Base-by-base conservation (phyloP, 2,797 vertebrate species). In the Oreortyx pictus region DNA sequence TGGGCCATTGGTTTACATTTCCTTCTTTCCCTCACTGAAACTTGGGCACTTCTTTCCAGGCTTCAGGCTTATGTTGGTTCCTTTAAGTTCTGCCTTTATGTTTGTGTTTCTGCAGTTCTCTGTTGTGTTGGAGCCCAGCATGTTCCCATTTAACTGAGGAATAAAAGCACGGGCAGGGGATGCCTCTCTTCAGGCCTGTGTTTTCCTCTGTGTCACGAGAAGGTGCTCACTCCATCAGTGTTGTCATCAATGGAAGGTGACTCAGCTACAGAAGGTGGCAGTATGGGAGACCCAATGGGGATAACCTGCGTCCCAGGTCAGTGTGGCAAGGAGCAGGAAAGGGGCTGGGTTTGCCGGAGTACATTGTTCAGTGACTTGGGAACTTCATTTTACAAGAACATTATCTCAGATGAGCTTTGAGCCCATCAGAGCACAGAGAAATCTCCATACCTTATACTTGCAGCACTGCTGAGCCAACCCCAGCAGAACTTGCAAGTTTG, bases 391-490 rank as follows among this genome's bases (percentile, higher is more conserved):
- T 84, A 37, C 18, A 24, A 80, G 52, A 22, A 67, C 19, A 4
- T 89, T 60, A 6, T 23, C 2, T 1, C 1, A 2, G 35, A 19
- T 29, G 50, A 61, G 59, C 7, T 43, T 7, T 5, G 65, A 77
- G n/a, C 24, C 41, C 71, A 72, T 29, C 83, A 68, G 89, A 22
- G 17, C 1, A 2, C 39, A 39, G 5, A 0, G 3, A 29, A 50
- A n/a, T 10, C 43, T 60, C 39, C 0, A 0, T 13, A 15, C 35
- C 27, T 52, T 7, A 1, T 0, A 11, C 57, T 37, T 12, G 41
- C 3, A 1, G 23, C 9, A 3, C 31, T 49, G 10, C 5, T 1
- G 1, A 11, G 15, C 2, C 15, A 64, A 8, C 41, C 12, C 59
- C 23, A 43, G 27, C n/a, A 68, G 39, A 0, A 0, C 61, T 74